Conservation (phyloP, 2,888 invertebrate genomes). For the Euphydryas editha region DNA sequence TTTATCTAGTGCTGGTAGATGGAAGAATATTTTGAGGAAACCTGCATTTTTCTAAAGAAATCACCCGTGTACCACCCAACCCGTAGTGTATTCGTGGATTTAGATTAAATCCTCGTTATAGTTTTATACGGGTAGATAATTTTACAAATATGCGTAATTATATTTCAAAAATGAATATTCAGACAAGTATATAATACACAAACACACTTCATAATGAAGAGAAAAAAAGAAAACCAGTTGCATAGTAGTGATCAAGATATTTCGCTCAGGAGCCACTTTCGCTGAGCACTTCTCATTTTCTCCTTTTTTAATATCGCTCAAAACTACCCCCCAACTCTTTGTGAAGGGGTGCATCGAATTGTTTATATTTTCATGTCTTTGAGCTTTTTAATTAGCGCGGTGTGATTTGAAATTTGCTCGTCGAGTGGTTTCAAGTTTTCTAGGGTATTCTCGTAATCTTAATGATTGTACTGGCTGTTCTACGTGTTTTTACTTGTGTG, state of each 20-base stretch:
- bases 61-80: no score
- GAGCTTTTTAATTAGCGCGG: conserved; percentile 46
- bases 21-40: no score
- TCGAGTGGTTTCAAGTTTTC: conserved; percentile 29
- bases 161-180: no score
- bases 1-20: no score
- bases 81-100: no score
- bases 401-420: conserved; percentile 40
- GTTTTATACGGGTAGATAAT: no score
- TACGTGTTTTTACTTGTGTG: neutral
- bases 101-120: no score
- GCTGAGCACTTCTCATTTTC: conserved; percentile 15
- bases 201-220: neutral
- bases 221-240: neutral
- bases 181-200: neutral
- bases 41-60: no score
- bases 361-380: conserved; percentile 40
- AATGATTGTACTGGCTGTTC: neutral
- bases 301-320: conserved; percentile 26
- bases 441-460: neutral
- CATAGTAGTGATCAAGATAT: conserved; percentile 1
- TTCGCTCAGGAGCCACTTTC: conserved; percentile 9
- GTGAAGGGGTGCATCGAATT: conserved; percentile 35
- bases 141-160: no score
- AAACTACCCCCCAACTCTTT: conserved; percentile 21